Evolutionary conservation across 2,888 invertebrate species (phyloP).

Genomic region (Polydrusus tereticollis): DNA sequence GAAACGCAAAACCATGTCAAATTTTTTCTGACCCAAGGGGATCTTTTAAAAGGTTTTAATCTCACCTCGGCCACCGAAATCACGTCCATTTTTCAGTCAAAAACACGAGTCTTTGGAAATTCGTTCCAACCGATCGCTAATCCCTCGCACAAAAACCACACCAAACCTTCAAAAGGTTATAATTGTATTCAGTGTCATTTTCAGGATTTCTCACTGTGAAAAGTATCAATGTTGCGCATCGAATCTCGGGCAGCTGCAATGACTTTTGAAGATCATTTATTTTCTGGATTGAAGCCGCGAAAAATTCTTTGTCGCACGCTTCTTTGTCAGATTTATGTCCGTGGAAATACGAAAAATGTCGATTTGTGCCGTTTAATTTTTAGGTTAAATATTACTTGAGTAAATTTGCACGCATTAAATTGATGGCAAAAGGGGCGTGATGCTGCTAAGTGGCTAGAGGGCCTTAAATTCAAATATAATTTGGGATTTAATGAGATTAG

Average conservation of each 20-base stretch:
- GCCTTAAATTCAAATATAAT: too few relatives aligned
- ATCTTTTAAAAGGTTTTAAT: slow-evolving; percentile 47
- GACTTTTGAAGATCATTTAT: slow-evolving; percentile 45
- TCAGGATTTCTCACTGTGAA: slow-evolving; percentile 39
- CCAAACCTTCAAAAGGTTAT: slow-evolving; percentile 24
- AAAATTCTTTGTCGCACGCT: slow-evolving; percentile 47
- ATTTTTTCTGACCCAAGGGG: slow-evolving; percentile 31
- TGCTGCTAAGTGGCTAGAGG: too few relatives aligned
- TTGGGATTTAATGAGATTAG: too few relatives aligned
- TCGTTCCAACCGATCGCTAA: slow-evolving; percentile 53
- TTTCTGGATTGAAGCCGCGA: slow-evolving; percentile 38
- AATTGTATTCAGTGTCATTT: slow-evolving; percentile 33
- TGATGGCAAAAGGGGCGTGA: slow-evolving; percentile 9
- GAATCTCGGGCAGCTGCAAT: slow-evolving; percentile 48
- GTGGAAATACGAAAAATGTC: slow-evolving; percentile 52
- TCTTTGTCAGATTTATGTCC: slow-evolving; percentile 44
- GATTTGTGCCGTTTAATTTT: slow-evolving; percentile 52
- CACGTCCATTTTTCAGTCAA: slow-evolving; percentile 49
- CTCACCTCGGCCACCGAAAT: slow-evolving; percentile 47
- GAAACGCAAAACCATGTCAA: slow-evolving; percentile 30
- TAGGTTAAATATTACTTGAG: slow-evolving; percentile 39
- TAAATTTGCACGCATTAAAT: slow-evolving; percentile 33
- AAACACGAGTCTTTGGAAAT: slow-evolving; percentile 48
- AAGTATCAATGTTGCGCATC: slow-evolving; percentile 49
- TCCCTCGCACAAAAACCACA: slow-evolving; percentile 48